Base-by-base conservation (phyloP, 2,888 invertebrate genomes). In the Sycophila texana region DNA sequence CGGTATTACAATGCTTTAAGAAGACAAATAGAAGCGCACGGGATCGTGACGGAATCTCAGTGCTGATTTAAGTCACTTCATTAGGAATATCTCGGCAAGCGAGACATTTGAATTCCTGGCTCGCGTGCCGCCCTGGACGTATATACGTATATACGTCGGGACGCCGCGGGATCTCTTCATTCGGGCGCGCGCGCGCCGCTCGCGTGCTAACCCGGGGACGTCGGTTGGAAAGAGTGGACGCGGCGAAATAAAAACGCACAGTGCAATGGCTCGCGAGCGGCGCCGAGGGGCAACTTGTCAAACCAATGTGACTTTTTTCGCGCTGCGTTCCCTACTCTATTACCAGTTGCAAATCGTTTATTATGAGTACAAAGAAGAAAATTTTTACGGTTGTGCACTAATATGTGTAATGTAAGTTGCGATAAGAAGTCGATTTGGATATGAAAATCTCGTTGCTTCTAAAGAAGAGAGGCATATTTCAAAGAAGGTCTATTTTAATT, bases 41-140 rank as follows among this genome's bases (percentile, higher is more conserved):
- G 60, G 39, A 74, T 74, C 74, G 74, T 58, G 74, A 80, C 47
- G 72, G 73, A 61, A 80, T 80, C 67, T 77, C 57, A 39, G 57
- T 58, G n/a, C 26, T 63, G 70, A 80, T 80, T 80, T 30, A 68
- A 74, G 74, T 80, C 58, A 80, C 80, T 80, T 80, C 68, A 80
- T 80, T 80, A 80, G 65, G 77, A 80, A 74, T 80, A 80, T 80
- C 80, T 68, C 65, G 22, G 30, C 30, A 14, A 4, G 47, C 47
- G 77, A 74, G 70, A 70, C 65, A 70, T 80, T 80, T 80, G 77
- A 74, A 80, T 80, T 74, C 77, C 49, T 39, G 20, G 74, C 65
- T 80, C 55, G 80, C 80, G 80, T 80, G 80, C 72, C 68, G 26
- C 58, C 47, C 51, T 30, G 16, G 74, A 74, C 39, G 39, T 39